Evolutionary conservation across 2,888 invertebrate genomes (phyloP).

Genomic region (Polydrusus cervinus): DNA sequence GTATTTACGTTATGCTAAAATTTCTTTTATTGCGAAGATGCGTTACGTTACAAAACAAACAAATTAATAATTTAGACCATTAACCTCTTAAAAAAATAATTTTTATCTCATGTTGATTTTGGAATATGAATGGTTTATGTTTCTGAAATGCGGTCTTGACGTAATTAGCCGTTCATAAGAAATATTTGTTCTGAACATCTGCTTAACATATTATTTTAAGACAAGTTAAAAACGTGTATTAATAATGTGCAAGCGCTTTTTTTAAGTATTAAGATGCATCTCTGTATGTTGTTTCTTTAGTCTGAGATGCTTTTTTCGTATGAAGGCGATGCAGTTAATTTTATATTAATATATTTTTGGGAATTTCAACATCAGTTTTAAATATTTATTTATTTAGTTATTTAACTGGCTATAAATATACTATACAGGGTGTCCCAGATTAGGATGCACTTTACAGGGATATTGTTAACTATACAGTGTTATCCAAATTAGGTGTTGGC

Average conservation of each 20-base stretch:
- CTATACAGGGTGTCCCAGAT: too few species aligned
- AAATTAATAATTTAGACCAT: constrained; percentile 25
- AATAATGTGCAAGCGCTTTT: constrained; percentile 33
- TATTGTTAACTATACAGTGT: too few species aligned
- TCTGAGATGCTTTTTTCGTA: background rate
- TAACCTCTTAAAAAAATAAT: constrained; percentile 38
- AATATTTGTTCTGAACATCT: constrained; percentile 45
- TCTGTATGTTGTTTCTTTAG: constrained; percentile 9
- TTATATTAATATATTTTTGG: constrained; percentile 16
- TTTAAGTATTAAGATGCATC: constrained; percentile 17
- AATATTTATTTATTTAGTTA: background rate
- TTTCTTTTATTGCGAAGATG: constrained; percentile 19
- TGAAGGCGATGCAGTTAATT: background rate
- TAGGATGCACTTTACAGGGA: too few species aligned
- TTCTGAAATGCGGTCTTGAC: constrained; percentile 34
- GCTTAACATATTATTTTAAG: constrained; percentile 42
- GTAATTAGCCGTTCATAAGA: constrained; percentile 43
- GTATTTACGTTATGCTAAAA: background rate
- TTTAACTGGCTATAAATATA: constrained; percentile 1
- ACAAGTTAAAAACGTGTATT: constrained; percentile 39
- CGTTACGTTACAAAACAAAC: constrained; percentile 22
- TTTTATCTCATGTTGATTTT: constrained; percentile 32
- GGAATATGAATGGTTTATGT: constrained; percentile 43
- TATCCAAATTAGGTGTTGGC: too few species aligned
- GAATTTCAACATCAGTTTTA: constrained; percentile 1